phyloP scores from a whole-genome alignment of 2,797 vertebrate genomes.

The Aeoliscus strigatus region DNA sequence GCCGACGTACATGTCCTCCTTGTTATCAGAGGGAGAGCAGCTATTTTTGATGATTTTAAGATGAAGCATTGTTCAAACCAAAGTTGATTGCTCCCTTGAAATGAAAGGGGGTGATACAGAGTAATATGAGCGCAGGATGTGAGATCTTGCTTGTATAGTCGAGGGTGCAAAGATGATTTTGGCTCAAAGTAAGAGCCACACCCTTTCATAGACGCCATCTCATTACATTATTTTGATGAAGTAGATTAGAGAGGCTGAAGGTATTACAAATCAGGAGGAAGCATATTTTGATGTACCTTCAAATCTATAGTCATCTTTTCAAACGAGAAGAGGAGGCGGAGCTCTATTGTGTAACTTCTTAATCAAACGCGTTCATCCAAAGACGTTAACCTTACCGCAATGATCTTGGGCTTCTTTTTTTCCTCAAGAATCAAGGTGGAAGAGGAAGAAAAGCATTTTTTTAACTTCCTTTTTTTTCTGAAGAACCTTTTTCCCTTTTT shows the following conservation, averaged over 20 bases:
- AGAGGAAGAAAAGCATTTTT: conserved; percentile 47
- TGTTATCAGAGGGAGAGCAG: conserved; percentile 64
- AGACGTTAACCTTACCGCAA: conserved; percentile 37
- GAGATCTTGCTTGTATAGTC: conserved; percentile 65
- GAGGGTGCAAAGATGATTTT: conserved; percentile 57
- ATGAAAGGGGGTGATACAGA: conserved; percentile 48
- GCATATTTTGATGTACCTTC: conserved; percentile 64
- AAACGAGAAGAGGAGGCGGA: conserved; percentile 63
- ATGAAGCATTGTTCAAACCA: conserved; percentile 71
- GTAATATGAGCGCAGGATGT: conserved; percentile 51
- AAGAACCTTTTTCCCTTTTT: conserved; percentile 37
- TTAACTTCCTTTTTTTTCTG: conserved; percentile 25
- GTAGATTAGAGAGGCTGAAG: conserved; percentile 67
- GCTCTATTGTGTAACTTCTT: conserved; percentile 57
- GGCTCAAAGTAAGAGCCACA: conserved; percentile 54
- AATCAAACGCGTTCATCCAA: conserved; percentile 64
- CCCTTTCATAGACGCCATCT: conserved; percentile 63
- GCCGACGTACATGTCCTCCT: conserved; percentile 66
- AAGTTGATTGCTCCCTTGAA: conserved; percentile 60
- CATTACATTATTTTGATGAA: conserved; percentile 63
- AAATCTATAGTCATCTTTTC: conserved; percentile 57
- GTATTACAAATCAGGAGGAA: conserved; percentile 70
- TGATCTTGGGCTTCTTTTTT: conserved; percentile 31
- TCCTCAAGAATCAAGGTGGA: conserved; percentile 67
- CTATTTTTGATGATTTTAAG: conserved; percentile 56